Evolutionary conservation across 2,888 invertebrate species (phyloP).

Genomic region (Atrina japonica): DNA sequence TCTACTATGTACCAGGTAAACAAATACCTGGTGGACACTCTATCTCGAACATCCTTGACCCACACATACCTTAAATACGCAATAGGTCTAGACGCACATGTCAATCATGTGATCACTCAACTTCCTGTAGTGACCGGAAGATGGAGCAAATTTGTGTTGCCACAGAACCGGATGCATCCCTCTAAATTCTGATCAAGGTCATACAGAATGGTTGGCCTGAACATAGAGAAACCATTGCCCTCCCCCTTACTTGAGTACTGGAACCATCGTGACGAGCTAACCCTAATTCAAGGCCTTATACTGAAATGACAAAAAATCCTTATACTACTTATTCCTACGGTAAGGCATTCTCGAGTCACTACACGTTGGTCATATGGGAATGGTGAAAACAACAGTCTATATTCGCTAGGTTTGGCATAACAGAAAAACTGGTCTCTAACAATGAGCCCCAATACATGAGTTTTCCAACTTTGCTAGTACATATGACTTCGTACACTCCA

Average conservation of each 20-base stretch:
- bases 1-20: slow-evolving; percentile 31
- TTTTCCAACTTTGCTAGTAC: too few species aligned
- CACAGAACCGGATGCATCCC: not conserved
- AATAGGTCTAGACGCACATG: slow-evolving; percentile 14
- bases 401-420: too few species aligned
- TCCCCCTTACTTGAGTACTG: slow-evolving; percentile 7
- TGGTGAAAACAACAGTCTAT: slow-evolving; percentile 47
- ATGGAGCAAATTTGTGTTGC: slow-evolving; percentile 17
- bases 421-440: too few species aligned
- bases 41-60: slow-evolving; percentile 34
- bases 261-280: slow-evolving; percentile 44
- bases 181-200: slow-evolving; percentile 16
- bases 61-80: slow-evolving; percentile 26
- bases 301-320: too few species aligned
- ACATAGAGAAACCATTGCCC: too few species aligned
- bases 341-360: slow-evolving; percentile 40
- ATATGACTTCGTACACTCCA: too few species aligned
- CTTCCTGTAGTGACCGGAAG: slow-evolving; percentile 27
- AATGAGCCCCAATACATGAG: too few species aligned
- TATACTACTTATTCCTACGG: slow-evolving; percentile 43
- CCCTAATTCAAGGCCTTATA: slow-evolving; percentile 34
- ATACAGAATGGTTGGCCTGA: slow-evolving; percentile 34
- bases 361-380: slow-evolving; percentile 53
- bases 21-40: slow-evolving; percentile 41
- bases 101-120: not conserved